These are phyloP conservation scores for Sprattus sprattus DNA, from an alignment of 2,113 vertebrate species.

Conservation along the genomic window DNA sequence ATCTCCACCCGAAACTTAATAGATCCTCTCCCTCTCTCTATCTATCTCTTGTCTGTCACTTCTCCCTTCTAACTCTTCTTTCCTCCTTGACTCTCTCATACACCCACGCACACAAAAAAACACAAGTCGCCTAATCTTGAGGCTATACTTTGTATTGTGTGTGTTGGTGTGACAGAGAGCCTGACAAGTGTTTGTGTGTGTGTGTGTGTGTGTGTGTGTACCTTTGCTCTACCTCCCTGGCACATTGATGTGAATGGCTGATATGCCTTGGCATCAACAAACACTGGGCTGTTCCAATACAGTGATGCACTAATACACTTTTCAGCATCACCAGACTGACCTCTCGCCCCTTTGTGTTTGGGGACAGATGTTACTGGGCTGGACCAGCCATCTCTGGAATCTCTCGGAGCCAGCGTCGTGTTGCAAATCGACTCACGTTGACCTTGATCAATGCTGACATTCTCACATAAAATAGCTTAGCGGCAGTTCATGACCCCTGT, in stretches of 20 bases:
- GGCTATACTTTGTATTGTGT: neutral
- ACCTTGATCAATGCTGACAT: slow-evolving; percentile 47
- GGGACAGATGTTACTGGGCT: slow-evolving; percentile 4
- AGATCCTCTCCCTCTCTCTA: neutral
- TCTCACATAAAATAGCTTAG: slow-evolving; percentile 24
- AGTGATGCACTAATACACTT: neutral
- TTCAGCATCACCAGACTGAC: neutral
- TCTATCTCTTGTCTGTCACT: neutral
- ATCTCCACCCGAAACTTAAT: neutral
- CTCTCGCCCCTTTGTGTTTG: neutral
- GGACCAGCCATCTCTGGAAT: slow-evolving; percentile 41
- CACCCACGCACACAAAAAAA: neutral
- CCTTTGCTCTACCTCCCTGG: slow-evolving; percentile 7
- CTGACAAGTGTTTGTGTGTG: neutral
- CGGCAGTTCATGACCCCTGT: neutral
- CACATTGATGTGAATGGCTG: neutral
- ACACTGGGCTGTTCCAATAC: neutral
- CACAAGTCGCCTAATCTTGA: neutral
- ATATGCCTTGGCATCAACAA: neutral
- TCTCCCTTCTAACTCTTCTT: neutral
- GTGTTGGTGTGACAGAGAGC: neutral
- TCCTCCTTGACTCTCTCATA: neutral
- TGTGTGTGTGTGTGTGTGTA: neutral
- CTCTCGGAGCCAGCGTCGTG: slow-evolving; percentile 22
- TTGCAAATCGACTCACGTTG: slow-evolving; percentile 33